Evolutionary conservation across 2,888 invertebrate genomes (phyloP), one percentile per base, ranked within the genome.

Genomic region (Drosophila differens): DNA sequence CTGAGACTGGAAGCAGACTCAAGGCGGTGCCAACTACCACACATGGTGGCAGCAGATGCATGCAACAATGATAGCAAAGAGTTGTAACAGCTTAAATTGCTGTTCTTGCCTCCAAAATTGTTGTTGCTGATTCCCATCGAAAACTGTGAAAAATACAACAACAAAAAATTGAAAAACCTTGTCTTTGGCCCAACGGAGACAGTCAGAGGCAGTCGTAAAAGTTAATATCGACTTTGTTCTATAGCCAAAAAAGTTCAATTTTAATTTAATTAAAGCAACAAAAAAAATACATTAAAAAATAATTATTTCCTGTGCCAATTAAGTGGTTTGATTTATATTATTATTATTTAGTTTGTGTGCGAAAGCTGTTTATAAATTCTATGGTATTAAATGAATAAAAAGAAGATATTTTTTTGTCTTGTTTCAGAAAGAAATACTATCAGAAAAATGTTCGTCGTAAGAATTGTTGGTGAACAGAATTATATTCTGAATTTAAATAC

Each of bases 11-110:
- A 19, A 33, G 25, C 65, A 65, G 68, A 65, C 65, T 37, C 32
- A 35, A 55, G 37, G 41, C 19, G 49, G 52, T 22, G 44, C 12
- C 57, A 54, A 35, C 47, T 32, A 47, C 30, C 30, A 41, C 39
- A 55, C 54, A 28, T 49, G 47, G 47, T 25, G 47, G 25, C 47
- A 51, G 58, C 60, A 78, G 74, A 73, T 78, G 65, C 77, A 74
- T 67, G 74, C 72, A 70, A 69, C 44, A 47, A 49, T 59, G 62
- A 74, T 64, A 77, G 62, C 32, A 58, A 39, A 54, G n/a, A 60
- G 59, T 57, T 62, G 76, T 52, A 44, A 53, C 53, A 35, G 61
- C 65, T 61, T 54, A 51, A 77, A 69, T 70, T 49, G 10, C 28
- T 62, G 33, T 44, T 60, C 37, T 9, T 28, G 51, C 52, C 25